Conservation (phyloP, 2,113 vertebrate species). For the Daubentonia madagascariensis region DNA sequence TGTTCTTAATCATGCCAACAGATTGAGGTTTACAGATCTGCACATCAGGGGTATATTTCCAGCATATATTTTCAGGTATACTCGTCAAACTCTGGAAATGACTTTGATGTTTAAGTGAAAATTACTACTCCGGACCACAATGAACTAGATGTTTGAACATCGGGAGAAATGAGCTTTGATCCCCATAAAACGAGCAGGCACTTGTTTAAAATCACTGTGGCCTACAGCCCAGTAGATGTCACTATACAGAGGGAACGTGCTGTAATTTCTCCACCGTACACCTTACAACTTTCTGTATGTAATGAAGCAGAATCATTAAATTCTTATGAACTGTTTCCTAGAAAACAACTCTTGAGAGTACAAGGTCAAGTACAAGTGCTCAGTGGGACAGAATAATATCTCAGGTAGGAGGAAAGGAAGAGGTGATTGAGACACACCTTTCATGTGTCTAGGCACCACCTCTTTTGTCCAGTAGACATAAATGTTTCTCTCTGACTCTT, state of each 20-base stretch:
- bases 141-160: not conserved
- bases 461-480: not conserved
- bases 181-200: not conserved
- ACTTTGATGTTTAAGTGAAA: conserved; percentile 41
- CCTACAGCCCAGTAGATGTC: conserved; percentile 79
- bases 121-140: not conserved
- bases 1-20: not conserved
- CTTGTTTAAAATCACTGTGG: not conserved
- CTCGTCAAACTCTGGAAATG: not conserved
- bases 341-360: not conserved
- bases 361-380: not conserved
- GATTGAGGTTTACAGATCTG: not conserved
- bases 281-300: not conserved
- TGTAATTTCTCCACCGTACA: not conserved
- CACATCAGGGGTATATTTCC: not conserved
- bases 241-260: conserved; percentile 53
- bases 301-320: not conserved
- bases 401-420: not conserved
- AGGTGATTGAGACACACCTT: not conserved
- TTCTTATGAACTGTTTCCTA: not conserved
- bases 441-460: too few relatives aligned
- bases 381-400: not conserved
- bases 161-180: not conserved
- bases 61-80: not conserved
- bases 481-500: not conserved